Base-by-base conservation (phyloP, 1,140 invertebrate species). In the Apis laboriosa region DNA sequence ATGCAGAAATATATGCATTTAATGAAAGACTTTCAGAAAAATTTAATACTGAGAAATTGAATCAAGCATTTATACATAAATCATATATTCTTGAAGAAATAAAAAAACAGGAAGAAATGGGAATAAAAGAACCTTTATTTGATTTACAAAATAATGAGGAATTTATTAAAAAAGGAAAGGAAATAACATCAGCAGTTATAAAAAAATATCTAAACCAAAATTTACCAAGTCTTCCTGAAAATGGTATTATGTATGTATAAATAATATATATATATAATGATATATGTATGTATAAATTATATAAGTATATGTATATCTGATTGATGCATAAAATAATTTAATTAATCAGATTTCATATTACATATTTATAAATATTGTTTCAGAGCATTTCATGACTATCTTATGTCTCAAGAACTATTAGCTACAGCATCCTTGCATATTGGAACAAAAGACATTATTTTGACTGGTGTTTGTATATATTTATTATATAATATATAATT, bases 1-100 rank as follows among this genome's bases (percentile, higher is more conserved):
- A 97, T 85, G 96, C 97, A 0, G 98, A 99, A 94, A 80, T 99
- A 24, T 99, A 95, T 95, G 97, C 98, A 9, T 99, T 99, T 95
- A 96, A 96, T 51, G 96, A 96, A 88, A 94, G 98, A 64, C 93
- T 99, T 17, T 96, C 96, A n/a, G 98, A 99, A 95, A 95, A 97
- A 13, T 98, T 99, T 90, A 94, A 97, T 81, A 91, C 94, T 1
- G 92, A 95, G 67, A 92, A 97, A 28, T 91, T 99, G 49, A 94
- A 96, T 77, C 95, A 95, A 91, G 97, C 98, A 21, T 97, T 99
- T 68, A 97, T 96, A 55, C 96, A 98, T 87, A 94, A 95, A 77
- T 97, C 97, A 0, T 99, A 97, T 92, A 94, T 98, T n/a, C 93
- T 96, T 21, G 92, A 95, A 90, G 96, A 98, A 93, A 95, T 96